Percentiles rank a stretch among this genome's conserved stretches.
These are phyloP conservation scores for Papilio aristodemus DNA, from an alignment of 1,140 invertebrate genomes.

Conservation along the genomic window DNA sequence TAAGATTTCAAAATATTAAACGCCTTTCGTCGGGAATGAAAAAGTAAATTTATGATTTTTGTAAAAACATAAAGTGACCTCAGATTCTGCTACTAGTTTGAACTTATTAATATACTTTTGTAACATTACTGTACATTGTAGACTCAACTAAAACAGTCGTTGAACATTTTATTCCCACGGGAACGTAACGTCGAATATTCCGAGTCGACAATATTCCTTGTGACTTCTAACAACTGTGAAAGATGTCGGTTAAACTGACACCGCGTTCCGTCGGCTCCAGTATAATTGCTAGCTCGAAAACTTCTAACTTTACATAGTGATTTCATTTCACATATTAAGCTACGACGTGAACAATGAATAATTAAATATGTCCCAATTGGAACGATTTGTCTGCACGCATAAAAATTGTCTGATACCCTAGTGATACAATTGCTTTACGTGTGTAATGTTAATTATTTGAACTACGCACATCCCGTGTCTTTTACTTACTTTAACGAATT, in stretches of 20 bases:
- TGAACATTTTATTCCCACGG: background rate
- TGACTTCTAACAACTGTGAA: too few species aligned
- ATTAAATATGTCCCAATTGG: too few species aligned
- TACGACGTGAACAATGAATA: background rate
- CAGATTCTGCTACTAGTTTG: too few species aligned
- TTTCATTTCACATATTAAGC: background rate
- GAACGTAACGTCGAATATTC: constrained; percentile 1
- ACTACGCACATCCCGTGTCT: background rate
- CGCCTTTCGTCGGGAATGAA: too few species aligned
- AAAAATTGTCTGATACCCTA: constrained; percentile 26
- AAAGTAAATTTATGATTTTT: too few species aligned
- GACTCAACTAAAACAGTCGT: constrained; percentile 7
- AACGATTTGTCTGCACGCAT: too few species aligned
- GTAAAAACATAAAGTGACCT: too few species aligned
- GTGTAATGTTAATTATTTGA: constrained; percentile 6
- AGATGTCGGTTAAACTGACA: background rate
- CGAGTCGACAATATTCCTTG: constrained; percentile 21
- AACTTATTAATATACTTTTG: background rate
- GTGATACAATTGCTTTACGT: constrained; percentile 8
- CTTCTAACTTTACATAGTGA: background rate
- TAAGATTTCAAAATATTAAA: too few species aligned
- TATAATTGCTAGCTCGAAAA: constrained; percentile 24
- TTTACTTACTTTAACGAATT: background rate
- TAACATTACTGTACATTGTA: constrained; percentile 7
- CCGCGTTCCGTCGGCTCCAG: constrained; percentile 5